Conservation (phyloP, 2,113 vertebrate species). For the Papio anubis region DNA sequence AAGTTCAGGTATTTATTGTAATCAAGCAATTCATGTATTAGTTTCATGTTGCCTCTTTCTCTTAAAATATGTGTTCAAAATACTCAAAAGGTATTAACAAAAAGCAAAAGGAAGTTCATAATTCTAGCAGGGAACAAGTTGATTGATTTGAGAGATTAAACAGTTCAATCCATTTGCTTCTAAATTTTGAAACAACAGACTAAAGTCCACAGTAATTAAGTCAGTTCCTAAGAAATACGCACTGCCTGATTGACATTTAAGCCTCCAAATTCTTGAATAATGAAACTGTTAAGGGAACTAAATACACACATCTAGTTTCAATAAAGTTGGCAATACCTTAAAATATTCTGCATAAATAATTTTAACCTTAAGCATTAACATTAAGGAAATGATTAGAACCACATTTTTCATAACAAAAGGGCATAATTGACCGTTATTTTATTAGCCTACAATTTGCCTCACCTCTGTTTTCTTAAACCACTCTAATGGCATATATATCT, state of each 20-base stretch:
- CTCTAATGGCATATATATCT: constrained; percentile 80
- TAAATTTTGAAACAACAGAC: constrained; percentile 66
- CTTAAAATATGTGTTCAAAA: constrained; percentile 39
- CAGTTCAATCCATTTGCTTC: constrained; percentile 57
- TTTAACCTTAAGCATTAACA: constrained; percentile 73
- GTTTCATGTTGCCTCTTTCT: constrained; percentile 33
- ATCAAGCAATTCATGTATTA: constrained; percentile 23
- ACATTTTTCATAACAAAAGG: constrained; percentile 82
- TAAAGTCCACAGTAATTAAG: constrained; percentile 70
- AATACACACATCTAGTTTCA: constrained; percentile 64
- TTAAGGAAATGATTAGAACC: constrained; percentile 84
- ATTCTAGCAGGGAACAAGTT: background rate
- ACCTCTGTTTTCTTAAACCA: constrained; percentile 82
- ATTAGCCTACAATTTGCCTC: constrained; percentile 91
- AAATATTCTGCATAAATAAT: constrained; percentile 50
- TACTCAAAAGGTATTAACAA: background rate
- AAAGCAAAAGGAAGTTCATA: background rate
- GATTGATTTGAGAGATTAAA: constrained; percentile 41
- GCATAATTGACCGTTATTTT: constrained; percentile 86
- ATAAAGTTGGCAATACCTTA: constrained; percentile 57
- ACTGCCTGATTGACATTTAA: constrained; percentile 43
- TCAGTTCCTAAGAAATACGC: constrained; percentile 66
- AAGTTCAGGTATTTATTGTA: background rate
- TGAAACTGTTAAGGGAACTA: constrained; percentile 66
- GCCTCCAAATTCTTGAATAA: constrained; percentile 56